Evolutionary conservation across 2,888 invertebrate species (phyloP), one percentile per base, ranked within the genome.

Genomic region (Acronicta aceris): DNA sequence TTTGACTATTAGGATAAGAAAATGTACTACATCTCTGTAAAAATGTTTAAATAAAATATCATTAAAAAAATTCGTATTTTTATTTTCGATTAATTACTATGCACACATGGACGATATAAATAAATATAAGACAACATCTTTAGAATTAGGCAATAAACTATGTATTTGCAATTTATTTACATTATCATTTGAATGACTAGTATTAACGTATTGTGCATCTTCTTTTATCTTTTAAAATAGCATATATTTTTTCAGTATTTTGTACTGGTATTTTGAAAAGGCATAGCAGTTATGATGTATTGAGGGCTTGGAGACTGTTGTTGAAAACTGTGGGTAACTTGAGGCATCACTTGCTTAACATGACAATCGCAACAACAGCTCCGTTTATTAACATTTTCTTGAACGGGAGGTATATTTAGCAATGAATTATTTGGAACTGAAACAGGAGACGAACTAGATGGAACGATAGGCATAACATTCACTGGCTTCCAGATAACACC

Each of bases 311-410:
- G 36, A 7, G 72, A 42, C 48, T 67, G 80, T 45, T 77, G 65
- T 9, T 77, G 61, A 36, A 74, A 68, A 30, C 66, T 72, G 10
- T 78, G 71, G 4, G 74, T 64, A 4, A 74, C 38, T 48, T 69
- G 45, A 21, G 69, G 27, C 30, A 49, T 45, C 1, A 17, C 51
- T 45, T 67, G 51, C 42, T 70, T 79, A 5, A 63, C 46, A 67
- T 89, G 86, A 67, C 89, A 91, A 60, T 89, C 79, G 65, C 92
- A 92, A 17, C 66, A 78, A 59, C 90, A 91, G 42, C 67, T 62
- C 55, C 53, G 79, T 61, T 67, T 79, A 33, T 55, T 48, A 13
- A 58, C 15, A 53, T 42, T 62, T 15, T 72, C 65, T 56, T 69
- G 69, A 46, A 65, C 72, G 15, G 66, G 30, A 16, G 64, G 40